Percentiles rank a stretch among this genome's conserved stretches.
phyloP scores from a whole-genome alignment of 2,888 invertebrate species.

The Chrysomela aeneicollis region DNA sequence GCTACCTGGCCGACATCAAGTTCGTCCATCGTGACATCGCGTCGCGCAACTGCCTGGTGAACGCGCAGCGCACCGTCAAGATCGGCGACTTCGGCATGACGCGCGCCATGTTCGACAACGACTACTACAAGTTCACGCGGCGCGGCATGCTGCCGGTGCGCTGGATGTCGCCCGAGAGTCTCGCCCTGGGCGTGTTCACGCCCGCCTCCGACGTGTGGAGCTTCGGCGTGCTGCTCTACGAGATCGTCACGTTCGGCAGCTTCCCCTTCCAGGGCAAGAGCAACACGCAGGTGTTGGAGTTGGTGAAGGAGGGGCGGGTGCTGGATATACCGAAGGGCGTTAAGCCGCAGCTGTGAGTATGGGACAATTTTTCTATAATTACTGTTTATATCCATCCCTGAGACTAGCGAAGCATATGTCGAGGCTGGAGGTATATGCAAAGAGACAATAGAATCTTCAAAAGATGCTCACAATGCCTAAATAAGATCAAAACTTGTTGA shows the following conservation, averaged over 20 bases:
- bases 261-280: constrained; percentile 89
- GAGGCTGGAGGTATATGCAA: too few species aligned
- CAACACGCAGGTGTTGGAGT: constrained; percentile 84
- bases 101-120: constrained; percentile 84
- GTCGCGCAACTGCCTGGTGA: constrained; percentile 75
- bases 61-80: constrained; percentile 74
- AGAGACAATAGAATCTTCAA: too few species aligned
- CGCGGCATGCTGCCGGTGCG: constrained; percentile 40
- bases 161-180: constrained; percentile 94
- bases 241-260: constrained; percentile 90
- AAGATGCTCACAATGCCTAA: too few species aligned
- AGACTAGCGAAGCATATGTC: too few species aligned
- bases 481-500: too few species aligned
- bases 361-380: constrained; percentile 53
- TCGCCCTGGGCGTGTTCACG: constrained; percentile 83
- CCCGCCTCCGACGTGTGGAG: constrained; percentile 91
- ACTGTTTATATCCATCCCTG: too few species aligned
- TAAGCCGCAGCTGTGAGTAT: constrained; percentile 83
- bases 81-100: constrained; percentile 96
- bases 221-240: constrained; percentile 85
- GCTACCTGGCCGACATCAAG: constrained; percentile 83
- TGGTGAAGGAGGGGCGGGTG: constrained; percentile 79
- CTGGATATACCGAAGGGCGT: constrained; percentile 79
- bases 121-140: constrained; percentile 88
- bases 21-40: constrained; percentile 91